These are phyloP conservation scores for Ia io DNA, from an alignment of 2,113 vertebrate species.

Conservation along the genomic window DNA sequence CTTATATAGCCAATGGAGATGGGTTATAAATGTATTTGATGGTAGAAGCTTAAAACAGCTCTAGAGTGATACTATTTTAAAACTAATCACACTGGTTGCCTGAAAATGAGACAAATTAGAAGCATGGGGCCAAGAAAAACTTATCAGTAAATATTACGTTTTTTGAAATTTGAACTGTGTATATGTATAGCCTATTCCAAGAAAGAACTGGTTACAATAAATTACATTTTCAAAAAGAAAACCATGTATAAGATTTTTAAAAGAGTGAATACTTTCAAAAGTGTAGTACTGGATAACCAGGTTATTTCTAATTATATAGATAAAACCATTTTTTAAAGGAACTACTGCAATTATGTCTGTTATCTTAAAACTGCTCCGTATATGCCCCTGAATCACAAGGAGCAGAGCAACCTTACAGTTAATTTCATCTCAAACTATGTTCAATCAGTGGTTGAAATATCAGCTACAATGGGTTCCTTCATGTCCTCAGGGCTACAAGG, in stretches of 20 bases:
- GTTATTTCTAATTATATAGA: not conserved
- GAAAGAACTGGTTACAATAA: not conserved
- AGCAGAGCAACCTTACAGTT: not conserved
- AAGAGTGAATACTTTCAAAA: slow-evolving; percentile 1
- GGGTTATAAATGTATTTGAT: not conserved
- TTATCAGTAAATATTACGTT: not conserved
- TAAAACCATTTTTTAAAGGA: not conserved
- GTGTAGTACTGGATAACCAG: not conserved
- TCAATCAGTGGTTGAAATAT: not conserved
- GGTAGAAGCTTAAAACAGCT: not conserved
- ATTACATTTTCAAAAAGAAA: not conserved
- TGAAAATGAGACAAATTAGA: not conserved
- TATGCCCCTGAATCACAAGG: not conserved
- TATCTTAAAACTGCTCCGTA: not conserved
- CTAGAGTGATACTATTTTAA: not conserved
- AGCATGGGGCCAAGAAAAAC: not conserved
- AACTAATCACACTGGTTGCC: not conserved
- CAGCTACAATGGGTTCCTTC: not conserved
- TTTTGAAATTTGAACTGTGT: not conserved
- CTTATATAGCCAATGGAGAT: not conserved
- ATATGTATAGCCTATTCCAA: not conserved
- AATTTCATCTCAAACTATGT: not conserved
- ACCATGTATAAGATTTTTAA: not conserved
- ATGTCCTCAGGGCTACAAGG: not conserved
- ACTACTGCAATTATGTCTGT: not conserved